Base-by-base conservation (phyloP, 2,797 vertebrate species). In the Silurus lanzhouensis region DNA sequence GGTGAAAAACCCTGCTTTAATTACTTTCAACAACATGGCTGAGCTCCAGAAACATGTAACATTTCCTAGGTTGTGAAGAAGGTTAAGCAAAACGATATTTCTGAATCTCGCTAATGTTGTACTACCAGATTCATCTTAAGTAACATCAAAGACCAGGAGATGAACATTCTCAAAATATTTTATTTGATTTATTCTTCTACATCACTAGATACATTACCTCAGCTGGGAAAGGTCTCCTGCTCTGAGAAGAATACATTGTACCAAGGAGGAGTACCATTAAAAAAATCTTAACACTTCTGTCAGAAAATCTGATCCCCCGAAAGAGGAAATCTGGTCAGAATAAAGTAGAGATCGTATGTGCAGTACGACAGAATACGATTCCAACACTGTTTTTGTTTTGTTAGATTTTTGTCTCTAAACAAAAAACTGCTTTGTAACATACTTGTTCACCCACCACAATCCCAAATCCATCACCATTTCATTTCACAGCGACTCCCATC, bases 401-500 rank as follows among this genome's bases (percentile, higher is more conserved):
- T 78, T 38, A n/a, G 52, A 27, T 38, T 61, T 61, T 9, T 22
- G 5, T 64, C 20, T 17, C 31, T 7, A 81, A 27, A 63, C n/a
- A 81, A 81, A 81, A 52, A 19, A 17, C 7, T 6, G 7, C 13
- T 63, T 64, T 19, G 77, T 64, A 80, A 64, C 19, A 60, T 77
- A 76, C 9, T 78, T 87, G 38, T 79, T 79, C 63, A 81, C 61
- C 79, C 84, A 90, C 87, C 84, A 84, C 6, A 44, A 85, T 77
- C 84, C 79, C 64, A 83, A 86, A 85, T 88, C 86, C 81, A 66
- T 86, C 87, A 87, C 89, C 87, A 71, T 44, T 83, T 52, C 46
- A 27, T 12, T 81, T 80, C 84, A 80, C 61, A 70, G 58, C 81
- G 68, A 14, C 7, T 17, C 48, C 61, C 58, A 46, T 71, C 66